Conservation (phyloP, 2,113 vertebrate species). For the Beaufortia kweichowensis region DNA sequence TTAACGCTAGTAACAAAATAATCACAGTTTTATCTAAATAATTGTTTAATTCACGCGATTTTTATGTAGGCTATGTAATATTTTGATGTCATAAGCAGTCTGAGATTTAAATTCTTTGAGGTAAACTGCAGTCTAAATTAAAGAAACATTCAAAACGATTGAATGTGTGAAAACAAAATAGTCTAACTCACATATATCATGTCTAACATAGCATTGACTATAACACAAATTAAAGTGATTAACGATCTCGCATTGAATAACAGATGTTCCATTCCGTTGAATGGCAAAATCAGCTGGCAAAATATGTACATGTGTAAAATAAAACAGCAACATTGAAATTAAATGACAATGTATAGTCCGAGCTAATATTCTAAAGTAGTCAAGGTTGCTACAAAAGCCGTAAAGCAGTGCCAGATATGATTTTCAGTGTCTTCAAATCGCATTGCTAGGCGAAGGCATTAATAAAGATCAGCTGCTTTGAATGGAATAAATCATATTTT, state of each 20-base stretch:
- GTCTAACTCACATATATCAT: constrained; percentile 85
- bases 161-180: constrained; percentile 68
- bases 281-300: constrained; percentile 67
- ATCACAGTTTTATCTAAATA: background rate
- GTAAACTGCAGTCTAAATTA: constrained; percentile 47
- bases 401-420: constrained; percentile 56
- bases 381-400: constrained; percentile 65
- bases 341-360: constrained; percentile 64
- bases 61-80: too few species aligned
- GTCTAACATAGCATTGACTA: constrained; percentile 74
- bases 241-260: constrained; percentile 82
- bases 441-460: constrained; percentile 75
- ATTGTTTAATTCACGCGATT: background rate
- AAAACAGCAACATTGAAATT: constrained; percentile 54
- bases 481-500: constrained; percentile 85
- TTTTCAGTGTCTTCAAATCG: constrained; percentile 57
- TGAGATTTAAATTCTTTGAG: background rate
- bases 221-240: constrained; percentile 88
- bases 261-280: constrained; percentile 71
- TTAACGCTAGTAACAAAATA: background rate
- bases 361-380: constrained; percentile 71
- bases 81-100: background rate
- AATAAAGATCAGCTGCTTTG: constrained; percentile 79
- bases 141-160: constrained; percentile 59
- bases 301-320: constrained; percentile 58